Conservation (phyloP, 2,113 vertebrate species). For the Centropristis striata region DNA sequence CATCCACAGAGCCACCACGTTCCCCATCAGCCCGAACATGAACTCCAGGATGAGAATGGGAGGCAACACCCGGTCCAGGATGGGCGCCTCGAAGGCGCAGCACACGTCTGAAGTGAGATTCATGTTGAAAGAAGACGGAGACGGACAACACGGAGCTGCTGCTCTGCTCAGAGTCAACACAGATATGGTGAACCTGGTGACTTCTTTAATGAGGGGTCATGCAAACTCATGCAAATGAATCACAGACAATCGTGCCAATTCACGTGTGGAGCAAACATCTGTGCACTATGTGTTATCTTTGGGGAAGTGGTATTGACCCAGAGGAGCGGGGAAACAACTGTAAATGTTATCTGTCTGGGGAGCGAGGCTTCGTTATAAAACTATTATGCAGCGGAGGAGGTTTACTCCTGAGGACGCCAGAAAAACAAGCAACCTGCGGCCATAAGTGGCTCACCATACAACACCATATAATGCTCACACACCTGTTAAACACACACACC, state of each 20-base stretch:
- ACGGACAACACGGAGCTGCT: not conserved
- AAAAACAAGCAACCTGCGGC: slow-evolving; percentile 71
- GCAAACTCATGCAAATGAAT: slow-evolving; percentile 55
- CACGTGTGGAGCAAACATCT: slow-evolving; percentile 27
- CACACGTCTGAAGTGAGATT: slow-evolving; percentile 59
- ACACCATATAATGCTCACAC: too few relatives aligned
- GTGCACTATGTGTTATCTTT: slow-evolving; percentile 49
- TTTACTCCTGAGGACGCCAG: slow-evolving; percentile 56
- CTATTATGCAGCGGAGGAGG: slow-evolving; percentile 62
- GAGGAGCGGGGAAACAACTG: slow-evolving; percentile 63
- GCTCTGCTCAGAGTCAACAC: slow-evolving; percentile 34
- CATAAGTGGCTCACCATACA: slow-evolving; percentile 27
- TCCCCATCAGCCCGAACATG: slow-evolving; percentile 83
- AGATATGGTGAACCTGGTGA: slow-evolving; percentile 30
- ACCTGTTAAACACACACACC: not conserved
- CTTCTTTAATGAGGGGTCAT: not conserved
- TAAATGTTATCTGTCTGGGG: slow-evolving; percentile 63
- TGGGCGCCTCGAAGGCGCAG: slow-evolving; percentile 81
- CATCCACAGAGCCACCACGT: slow-evolving; percentile 83
- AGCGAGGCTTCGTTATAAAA: slow-evolving; percentile 68
- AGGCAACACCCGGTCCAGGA: slow-evolving; percentile 79
- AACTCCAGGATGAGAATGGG: slow-evolving; percentile 84
- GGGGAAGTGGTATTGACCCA: slow-evolving; percentile 60
- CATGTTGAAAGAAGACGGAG: slow-evolving; percentile 16
- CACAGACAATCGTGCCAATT: slow-evolving; percentile 49